Base-by-base conservation (phyloP, 2,797 vertebrate species). In the Diplodus puntazzo region DNA sequence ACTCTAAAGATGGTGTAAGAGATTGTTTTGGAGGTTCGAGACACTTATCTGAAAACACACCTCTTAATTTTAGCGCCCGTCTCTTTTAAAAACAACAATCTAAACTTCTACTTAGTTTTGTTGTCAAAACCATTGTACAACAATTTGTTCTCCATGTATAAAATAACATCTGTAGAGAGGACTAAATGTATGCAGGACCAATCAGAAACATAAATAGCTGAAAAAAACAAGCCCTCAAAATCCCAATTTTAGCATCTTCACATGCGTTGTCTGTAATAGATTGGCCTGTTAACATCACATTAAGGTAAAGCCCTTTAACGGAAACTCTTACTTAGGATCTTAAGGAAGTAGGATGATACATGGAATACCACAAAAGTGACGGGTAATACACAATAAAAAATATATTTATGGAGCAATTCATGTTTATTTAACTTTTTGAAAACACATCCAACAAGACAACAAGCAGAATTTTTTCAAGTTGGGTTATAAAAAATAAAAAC, bases 361-460 rank as follows among this genome's bases (percentile, higher is more conserved):
- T 23, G 25, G 10, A 65, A 18, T 23, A n/a, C 52, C 30, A 70
- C 39, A 62, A 14, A 75, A 18, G 2, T 25, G 14, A 57, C 50
- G 1, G 1, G 3, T 5, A 21, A 65, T 2, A 52, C 52, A 57
- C 27, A 8, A 1, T 23, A 1, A 45, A 21, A 23, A 34, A 27
- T 27, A 27, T 27, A 27, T 27, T 3, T 53, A 49, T 52, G 55
- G 13, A 76, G 46, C 17, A 46, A 18, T 46, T 64, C 11, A n/a
- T 16, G 17, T 90, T 89, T 84, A 91, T 88, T 89, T 86, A 43
- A 5, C 9, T 54, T 66, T 81, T 63, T 59, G 17, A 34, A 76
- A 74, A 81, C 17, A 58, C 43, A 52, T 30, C 30, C 42, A 78
- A 74, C 30, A 45, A 77, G n/a, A 69, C 55, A 67, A 52, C 10